Conservation (phyloP, 2,797 vertebrate genomes). For the Xenentodon cancila region DNA sequence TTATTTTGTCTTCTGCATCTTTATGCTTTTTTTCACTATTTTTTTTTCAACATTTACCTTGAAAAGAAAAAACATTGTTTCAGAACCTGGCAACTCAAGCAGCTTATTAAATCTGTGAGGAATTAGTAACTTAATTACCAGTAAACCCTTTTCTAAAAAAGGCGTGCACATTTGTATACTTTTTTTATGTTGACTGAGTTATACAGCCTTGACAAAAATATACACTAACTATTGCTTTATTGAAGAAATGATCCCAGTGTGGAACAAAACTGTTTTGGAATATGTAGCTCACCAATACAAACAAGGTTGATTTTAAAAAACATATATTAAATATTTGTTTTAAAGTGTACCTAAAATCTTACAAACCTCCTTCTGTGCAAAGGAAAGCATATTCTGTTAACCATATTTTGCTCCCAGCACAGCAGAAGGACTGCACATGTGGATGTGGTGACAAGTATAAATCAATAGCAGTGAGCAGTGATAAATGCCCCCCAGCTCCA, state of each 20-base stretch:
- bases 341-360: neutral
- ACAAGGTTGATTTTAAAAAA: constrained; percentile 15
- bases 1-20: neutral
- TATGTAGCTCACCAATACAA: constrained; percentile 2
- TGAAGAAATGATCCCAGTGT: constrained; percentile 1
- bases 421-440: neutral
- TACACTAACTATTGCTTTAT: constrained; percentile 3
- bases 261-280: neutral
- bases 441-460: constrained; percentile 48
- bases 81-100: neutral
- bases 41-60: neutral
- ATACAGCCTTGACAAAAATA: neutral
- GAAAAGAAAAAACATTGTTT: neutral
- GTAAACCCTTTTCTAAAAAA: neutral
- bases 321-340: neutral
- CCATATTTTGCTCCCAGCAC: too few species aligned
- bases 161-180: neutral
- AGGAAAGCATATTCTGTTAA: neutral
- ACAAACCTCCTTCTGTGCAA: constrained; percentile 7
- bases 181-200: neutral
- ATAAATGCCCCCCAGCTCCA: constrained; percentile 74
- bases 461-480: constrained; percentile 77
- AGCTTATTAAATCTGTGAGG: neutral
- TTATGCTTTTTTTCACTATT: neutral
- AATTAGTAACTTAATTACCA: neutral